These are phyloP conservation scores for Protonibea diacanthus DNA, from an alignment of 2,797 vertebrate species.

Conservation along the genomic window DNA sequence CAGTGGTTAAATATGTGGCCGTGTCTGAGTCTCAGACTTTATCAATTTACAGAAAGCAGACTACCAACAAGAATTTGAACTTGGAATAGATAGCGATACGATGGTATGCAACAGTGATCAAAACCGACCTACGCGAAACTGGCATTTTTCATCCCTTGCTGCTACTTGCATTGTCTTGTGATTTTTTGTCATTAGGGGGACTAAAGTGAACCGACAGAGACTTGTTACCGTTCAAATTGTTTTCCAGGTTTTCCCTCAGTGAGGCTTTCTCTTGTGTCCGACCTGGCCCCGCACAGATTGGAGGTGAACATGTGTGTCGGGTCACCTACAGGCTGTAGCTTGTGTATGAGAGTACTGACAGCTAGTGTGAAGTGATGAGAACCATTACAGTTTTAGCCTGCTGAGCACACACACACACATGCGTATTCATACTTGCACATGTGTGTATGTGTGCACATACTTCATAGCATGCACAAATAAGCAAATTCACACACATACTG, in stretches of 20 bases:
- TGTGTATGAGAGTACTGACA: constrained; percentile 63
- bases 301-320: constrained; percentile 55
- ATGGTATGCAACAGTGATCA: constrained; percentile 7
- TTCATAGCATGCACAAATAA: too few relatives aligned
- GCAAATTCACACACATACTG: not conserved
- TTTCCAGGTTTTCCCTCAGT: constrained; percentile 27
- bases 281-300: constrained; percentile 6
- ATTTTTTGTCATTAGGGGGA: not conserved
- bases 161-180: not conserved
- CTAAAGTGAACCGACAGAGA: not conserved
- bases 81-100: constrained; percentile 15
- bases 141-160: constrained; percentile 9
- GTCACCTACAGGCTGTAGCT: constrained; percentile 53
- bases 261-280: constrained; percentile 19
- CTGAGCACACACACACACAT: not conserved
- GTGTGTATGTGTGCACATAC: not conserved
- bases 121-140: constrained; percentile 11
- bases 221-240: constrained; percentile 21
- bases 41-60: constrained; percentile 45
- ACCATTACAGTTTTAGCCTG: constrained; percentile 63
- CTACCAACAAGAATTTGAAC: constrained; percentile 11
- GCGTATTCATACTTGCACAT: too few relatives aligned
- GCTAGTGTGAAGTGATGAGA: constrained; percentile 77
- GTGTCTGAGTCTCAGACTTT: constrained; percentile 25
- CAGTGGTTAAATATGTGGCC: constrained; percentile 34